phyloP scores from a whole-genome alignment of 23 tunicate species.

The Botrylloides violaceus region DNA sequence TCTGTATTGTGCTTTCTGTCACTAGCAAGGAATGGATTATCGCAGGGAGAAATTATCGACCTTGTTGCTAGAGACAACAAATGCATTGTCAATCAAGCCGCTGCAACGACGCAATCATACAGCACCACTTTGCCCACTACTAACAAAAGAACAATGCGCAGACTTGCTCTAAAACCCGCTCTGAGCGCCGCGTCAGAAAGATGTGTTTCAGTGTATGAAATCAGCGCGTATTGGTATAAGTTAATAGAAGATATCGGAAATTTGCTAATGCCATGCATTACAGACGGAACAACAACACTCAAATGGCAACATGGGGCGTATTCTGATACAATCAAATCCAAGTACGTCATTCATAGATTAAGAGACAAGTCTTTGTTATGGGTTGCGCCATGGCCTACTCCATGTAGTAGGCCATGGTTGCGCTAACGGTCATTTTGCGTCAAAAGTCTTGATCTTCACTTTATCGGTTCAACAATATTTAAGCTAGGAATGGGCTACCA shows the following conservation, averaged over 20 bases:
- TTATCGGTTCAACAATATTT: no score
- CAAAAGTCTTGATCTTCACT: no score
- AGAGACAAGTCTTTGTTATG: no score
- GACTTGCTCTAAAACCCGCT: background rate
- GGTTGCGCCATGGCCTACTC: no score
- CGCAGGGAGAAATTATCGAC: slow-evolving; percentile 30
- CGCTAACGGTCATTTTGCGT: no score
- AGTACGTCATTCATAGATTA: slow-evolving; percentile 4
- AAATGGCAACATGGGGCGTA: slow-evolving; percentile 59
- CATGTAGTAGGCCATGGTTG: no score
- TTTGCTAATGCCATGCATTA: slow-evolving; percentile 35
- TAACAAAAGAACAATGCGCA: background rate
- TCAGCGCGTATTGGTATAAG: slow-evolving; percentile 28
- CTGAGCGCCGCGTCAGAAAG: background rate
- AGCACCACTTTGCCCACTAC: background rate
- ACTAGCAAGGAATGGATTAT: slow-evolving; percentile 49
- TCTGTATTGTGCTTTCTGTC: slow-evolving; percentile 42
- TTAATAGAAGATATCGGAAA: slow-evolving; percentile 20
- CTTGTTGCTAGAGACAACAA: slow-evolving; percentile 2
- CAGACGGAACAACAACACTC: slow-evolving; percentile 36
- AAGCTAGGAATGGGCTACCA: no score
- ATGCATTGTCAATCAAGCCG: background rate
- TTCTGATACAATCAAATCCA: slow-evolving; percentile 1
- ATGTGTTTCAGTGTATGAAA: slow-evolving; percentile 2
- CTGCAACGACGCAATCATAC: background rate